Conservation (phyloP, 2,888 invertebrate genomes). For the Himalopsyche tibetana region DNA sequence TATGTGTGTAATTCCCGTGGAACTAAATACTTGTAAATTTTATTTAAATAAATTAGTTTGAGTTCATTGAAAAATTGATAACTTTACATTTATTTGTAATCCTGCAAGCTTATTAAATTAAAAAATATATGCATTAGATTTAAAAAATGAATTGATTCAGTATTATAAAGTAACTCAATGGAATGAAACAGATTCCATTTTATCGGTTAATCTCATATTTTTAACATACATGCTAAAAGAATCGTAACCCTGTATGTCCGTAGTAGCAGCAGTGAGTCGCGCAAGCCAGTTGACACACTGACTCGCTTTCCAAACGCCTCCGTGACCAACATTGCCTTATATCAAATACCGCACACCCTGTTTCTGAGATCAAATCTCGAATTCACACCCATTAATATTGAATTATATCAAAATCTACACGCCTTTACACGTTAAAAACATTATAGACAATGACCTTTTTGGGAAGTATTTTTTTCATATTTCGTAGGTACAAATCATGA, state of each 20-base stretch:
- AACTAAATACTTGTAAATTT: too few relatives aligned
- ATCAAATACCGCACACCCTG: constrained; percentile 49
- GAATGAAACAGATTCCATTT: background rate
- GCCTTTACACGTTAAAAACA: constrained; percentile 18
- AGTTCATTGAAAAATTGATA: too few relatives aligned
- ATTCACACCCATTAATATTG: constrained; percentile 19
- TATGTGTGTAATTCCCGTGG: too few relatives aligned
- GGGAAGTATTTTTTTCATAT: background rate
- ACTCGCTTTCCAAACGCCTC: constrained; percentile 74
- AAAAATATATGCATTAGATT: too few relatives aligned
- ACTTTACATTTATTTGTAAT: too few relatives aligned
- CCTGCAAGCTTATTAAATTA: too few relatives aligned
- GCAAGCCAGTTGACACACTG: constrained; percentile 72
- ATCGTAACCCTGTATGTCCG: constrained; percentile 45
- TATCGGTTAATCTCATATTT: background rate
- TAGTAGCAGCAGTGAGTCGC: constrained; percentile 23
- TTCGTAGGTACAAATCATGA: background rate
- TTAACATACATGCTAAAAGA: background rate
- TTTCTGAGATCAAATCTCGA: constrained; percentile 28
- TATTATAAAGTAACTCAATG: too few relatives aligned
- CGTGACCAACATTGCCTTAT: constrained; percentile 63
- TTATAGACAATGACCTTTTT: constrained; percentile 7
- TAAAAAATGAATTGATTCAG: too few relatives aligned
- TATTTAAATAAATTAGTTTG: too few relatives aligned
- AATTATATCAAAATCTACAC: constrained; percentile 19